These are phyloP conservation scores for Dendrocincla tyrannina DNA, from an alignment of 2,797 vertebrate species.

Conservation along the genomic window DNA sequence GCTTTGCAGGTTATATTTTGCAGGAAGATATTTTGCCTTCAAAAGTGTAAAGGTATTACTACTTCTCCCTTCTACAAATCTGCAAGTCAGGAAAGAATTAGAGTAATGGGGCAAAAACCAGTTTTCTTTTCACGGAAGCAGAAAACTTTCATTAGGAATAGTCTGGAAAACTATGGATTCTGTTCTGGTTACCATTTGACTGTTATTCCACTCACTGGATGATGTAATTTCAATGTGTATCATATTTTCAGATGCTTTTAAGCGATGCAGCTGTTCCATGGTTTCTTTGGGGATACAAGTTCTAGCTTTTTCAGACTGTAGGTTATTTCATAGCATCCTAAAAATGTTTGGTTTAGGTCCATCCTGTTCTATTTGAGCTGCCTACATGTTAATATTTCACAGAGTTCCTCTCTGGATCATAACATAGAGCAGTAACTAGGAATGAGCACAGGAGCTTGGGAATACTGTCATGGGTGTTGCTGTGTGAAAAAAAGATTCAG, in stretches of 20 bases:
- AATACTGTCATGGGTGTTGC: background rate
- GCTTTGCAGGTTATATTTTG: background rate
- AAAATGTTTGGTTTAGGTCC: background rate
- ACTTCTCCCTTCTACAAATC: background rate
- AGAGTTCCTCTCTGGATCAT: background rate
- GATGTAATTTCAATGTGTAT: background rate
- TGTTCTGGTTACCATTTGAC: background rate
- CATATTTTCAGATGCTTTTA: background rate
- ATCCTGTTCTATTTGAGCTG: background rate
- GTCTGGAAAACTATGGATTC: background rate
- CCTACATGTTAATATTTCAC: background rate
- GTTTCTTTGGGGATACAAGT: background rate
- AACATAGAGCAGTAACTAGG: background rate
- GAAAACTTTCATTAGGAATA: background rate
- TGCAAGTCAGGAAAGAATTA: background rate
- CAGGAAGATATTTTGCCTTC: background rate
- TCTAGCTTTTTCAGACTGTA: background rate
- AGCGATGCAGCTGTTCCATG: background rate
- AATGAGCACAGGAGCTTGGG: background rate
- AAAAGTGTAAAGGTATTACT: background rate
- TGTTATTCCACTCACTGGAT: background rate
- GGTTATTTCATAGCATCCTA: background rate
- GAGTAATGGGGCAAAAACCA: accelerated
- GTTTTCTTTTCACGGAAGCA: background rate
- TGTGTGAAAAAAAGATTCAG: background rate